Evolutionary conservation across 1,140 invertebrate species (phyloP).

Genomic region (Cepaea nemoralis): DNA sequence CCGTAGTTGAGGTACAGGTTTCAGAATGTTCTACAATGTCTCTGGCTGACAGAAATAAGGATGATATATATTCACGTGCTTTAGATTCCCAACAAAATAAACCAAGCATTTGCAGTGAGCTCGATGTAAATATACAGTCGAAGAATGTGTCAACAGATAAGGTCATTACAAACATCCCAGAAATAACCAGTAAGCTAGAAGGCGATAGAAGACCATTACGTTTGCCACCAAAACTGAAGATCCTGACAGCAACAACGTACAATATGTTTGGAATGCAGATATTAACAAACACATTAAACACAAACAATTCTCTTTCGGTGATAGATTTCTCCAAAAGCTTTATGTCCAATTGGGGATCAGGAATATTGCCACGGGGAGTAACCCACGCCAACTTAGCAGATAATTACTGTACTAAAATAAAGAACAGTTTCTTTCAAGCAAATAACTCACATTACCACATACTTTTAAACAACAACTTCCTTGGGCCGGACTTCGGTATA

Average conservation of each 20-base stretch:
- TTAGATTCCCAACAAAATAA: background rate
- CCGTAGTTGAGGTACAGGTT: too few relatives aligned
- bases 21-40: too few relatives aligned
- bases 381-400: too few relatives aligned
- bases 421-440: background rate
- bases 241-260: background rate
- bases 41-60: too few relatives aligned
- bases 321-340: background rate
- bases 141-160: too few relatives aligned
- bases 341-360: background rate
- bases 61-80: background rate
- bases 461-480: background rate
- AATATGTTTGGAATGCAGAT: background rate
- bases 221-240: background rate
- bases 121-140: too few relatives aligned
- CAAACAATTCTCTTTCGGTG: background rate
- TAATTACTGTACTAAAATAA: background rate
- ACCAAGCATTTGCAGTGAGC: background rate
- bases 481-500: background rate
- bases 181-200: too few relatives aligned
- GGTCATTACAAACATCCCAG: too few relatives aligned
- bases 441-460: constrained; percentile 1
- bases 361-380: background rate
- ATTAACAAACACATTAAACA: background rate
- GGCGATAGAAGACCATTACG: too few relatives aligned